A percentile compares a stretch with the other conserved stretches of the same genome.
Conservation (phyloP, 2,797 vertebrate genomes). For the Cryptoblepharus egeriae region DNA sequence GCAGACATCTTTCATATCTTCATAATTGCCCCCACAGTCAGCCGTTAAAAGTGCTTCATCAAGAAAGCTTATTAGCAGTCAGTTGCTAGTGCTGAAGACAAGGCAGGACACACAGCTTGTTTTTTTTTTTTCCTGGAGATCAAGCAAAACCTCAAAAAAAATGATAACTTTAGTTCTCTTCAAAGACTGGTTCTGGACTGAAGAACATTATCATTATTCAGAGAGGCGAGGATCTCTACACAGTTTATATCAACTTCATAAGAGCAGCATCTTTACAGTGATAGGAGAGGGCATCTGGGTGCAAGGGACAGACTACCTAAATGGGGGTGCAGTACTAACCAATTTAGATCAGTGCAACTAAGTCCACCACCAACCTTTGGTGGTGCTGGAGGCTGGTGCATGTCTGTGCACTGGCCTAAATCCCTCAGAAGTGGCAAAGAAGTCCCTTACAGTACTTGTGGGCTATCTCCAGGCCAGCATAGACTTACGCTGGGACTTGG, state of each 20-base stretch:
- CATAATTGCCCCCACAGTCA: constrained; percentile 4
- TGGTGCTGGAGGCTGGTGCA: too few species aligned
- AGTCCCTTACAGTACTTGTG: too few species aligned
- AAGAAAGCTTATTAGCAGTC: neutral
- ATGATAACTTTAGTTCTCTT: neutral
- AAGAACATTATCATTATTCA: neutral
- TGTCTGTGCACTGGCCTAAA: too few species aligned
- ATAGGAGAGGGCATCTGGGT: neutral
- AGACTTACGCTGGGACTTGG: too few species aligned
- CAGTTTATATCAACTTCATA: too few species aligned
- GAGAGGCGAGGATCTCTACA: neutral
- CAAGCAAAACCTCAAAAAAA: neutral
- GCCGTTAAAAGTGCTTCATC: neutral
- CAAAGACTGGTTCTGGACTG: neutral
- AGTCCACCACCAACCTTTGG: too few species aligned
- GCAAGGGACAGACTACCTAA: neutral
- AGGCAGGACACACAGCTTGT: neutral
- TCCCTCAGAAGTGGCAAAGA: too few species aligned
- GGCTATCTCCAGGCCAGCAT: too few species aligned
- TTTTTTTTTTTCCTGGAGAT: neutral
- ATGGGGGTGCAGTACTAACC: too few species aligned
- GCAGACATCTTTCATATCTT: constrained; percentile 1
- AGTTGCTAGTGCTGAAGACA: neutral
- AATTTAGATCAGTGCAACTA: too few species aligned
- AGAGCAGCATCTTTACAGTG: neutral